A percentile compares a stretch with the other conserved stretches of the same genome.
Evolutionary conservation across 2,113 vertebrate genomes (phyloP).

Genomic region (Malurus elegans): DNA sequence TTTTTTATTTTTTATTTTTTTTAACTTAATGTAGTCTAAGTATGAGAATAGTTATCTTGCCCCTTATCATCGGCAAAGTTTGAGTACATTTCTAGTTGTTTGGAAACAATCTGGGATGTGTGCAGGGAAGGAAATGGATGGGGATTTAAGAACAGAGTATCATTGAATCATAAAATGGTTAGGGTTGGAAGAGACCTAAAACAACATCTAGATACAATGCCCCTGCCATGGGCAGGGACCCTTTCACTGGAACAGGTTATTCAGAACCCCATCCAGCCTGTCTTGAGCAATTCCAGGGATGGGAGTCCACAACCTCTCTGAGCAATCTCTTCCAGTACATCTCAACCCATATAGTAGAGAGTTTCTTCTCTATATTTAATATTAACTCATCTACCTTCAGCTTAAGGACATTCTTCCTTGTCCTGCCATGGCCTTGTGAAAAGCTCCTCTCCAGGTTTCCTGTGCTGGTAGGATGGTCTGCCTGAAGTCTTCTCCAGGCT

Average conservation of each 20-base stretch:
- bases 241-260: background rate
- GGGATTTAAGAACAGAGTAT: background rate
- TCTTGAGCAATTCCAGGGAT: background rate
- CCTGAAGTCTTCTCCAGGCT: background rate
- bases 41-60: background rate
- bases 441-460: background rate
- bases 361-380: background rate
- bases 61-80: background rate
- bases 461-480: background rate
- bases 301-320: background rate
- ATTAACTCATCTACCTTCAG: background rate
- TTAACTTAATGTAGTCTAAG: background rate
- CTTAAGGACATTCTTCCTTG: background rate
- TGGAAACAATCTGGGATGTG: background rate
- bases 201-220: background rate
- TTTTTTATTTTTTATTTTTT: background rate
- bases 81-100: background rate
- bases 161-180: background rate
- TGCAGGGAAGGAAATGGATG: rapidly evolving
- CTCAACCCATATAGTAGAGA: no score
- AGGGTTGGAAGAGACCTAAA: background rate
- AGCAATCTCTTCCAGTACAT: background rate
- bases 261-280: background rate
- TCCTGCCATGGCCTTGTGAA: background rate
- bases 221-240: background rate